Conservation (phyloP, 35 echinoderm and acorn worm species). For the Ophiothrix spiculata region DNA sequence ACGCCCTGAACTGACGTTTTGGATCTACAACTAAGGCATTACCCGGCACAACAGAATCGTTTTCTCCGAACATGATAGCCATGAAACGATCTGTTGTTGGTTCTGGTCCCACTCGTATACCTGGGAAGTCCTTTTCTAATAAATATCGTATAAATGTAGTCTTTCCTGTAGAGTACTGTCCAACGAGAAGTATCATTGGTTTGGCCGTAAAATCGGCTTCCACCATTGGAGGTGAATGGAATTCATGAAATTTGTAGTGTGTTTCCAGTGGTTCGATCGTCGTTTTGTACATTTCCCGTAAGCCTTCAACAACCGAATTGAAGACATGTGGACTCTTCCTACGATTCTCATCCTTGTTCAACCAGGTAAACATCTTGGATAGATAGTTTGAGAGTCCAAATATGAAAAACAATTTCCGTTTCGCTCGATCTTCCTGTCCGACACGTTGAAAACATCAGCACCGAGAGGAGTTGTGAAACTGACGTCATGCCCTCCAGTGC, state of each 20-base stretch:
- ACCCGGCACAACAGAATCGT: constrained; percentile 83
- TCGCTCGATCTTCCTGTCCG: neutral
- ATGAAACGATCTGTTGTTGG: constrained; percentile 97
- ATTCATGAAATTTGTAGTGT: constrained; percentile 55
- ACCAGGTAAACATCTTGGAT: constrained; percentile 93
- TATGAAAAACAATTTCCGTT: neutral
- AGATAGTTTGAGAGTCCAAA: neutral
- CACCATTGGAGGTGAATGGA: constrained; percentile 83
- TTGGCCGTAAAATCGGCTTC: constrained; percentile 86
- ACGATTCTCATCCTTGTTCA: constrained; percentile 69
- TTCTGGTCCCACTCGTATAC: constrained; percentile 92
- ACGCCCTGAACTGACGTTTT: constrained; percentile 78
- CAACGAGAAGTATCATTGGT: constrained; percentile 95
- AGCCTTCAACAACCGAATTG: constrained; percentile 50
- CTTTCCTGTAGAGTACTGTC: constrained; percentile 99
- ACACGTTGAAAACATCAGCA: neutral
- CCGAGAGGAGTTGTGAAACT: neutral
- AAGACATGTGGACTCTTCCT: constrained; percentile 66
- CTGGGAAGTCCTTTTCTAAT: constrained; percentile 94
- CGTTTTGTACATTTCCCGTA: constrained; percentile 73
- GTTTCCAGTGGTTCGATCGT: constrained; percentile 80
- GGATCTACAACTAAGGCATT: constrained; percentile 99
- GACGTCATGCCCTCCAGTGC: neutral
- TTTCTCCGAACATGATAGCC: constrained; percentile 80
- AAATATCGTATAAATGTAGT: constrained; percentile 98